Evolutionary conservation across 2,888 invertebrate species (phyloP), one percentile per base, ranked within the genome.

Genomic region (Nymphalis c-album): DNA sequence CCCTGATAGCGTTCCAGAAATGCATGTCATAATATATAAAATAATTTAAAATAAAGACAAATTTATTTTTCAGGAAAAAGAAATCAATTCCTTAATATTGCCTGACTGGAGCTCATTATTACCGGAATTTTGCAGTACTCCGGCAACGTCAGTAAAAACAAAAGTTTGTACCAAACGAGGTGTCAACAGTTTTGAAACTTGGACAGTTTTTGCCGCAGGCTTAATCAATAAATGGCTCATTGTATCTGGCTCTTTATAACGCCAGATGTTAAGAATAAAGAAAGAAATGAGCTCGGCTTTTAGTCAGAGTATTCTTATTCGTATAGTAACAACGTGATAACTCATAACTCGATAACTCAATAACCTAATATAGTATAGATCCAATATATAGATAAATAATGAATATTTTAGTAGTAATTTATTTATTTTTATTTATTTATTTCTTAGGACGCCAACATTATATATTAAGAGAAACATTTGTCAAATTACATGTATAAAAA

Each of bases 121-220:
- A 55, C 65, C 53, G 48, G 55, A 60, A 61, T 51, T 65, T 60
- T 47, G 57, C 60, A 55, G 46, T 65, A 40, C 60, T 60, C 60
- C 60, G 53, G 65, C 60, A 53, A 45, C 60, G 60, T 65, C 65
- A 55, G 68, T 64, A 35, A 61, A 68, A 68, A 68, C 64, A 66
- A 66, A 69, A 69, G 65, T 69, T 69, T 53, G 26, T 40, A 51
- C 50, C 46, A 66, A 68, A 65, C 63, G 63, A 61, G 65, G 64
- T 60, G 61, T 64, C 67, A 65, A 65, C 65, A 63, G 69, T 70
- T 66, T 64, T 68, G 65, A 69, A 69, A 71, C 63, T 73, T 71
- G 62, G 71, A 71, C 60, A 66, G 68, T 64, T 63, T 61, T 63
- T 69, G 64, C 67, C 59, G 53, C 51, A 48, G 63, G 63, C 62